Conservation (phyloP, 2,797 vertebrate genomes). For the Enteromius afrohamiltoni region DNA sequence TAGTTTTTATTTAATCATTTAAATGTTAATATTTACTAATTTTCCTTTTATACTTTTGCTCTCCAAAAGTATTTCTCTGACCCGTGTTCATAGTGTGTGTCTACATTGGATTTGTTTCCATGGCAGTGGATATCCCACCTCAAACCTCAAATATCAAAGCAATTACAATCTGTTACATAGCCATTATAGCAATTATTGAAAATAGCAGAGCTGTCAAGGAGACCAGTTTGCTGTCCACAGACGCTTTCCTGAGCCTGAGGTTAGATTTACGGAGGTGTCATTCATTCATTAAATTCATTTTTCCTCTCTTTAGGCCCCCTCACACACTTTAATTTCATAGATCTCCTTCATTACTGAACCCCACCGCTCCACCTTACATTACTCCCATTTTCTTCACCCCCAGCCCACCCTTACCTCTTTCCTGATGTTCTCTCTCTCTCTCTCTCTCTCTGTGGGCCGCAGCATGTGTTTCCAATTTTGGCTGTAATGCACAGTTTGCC, state of each 20-base stretch:
- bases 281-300: slow-evolving; percentile 36
- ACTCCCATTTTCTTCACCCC: slow-evolving; percentile 26
- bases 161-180: slow-evolving; percentile 64
- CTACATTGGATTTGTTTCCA: slow-evolving; percentile 34
- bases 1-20: background rate
- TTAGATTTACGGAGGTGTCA: slow-evolving; percentile 45
- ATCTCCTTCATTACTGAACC: slow-evolving; percentile 59
- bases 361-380: slow-evolving; percentile 20
- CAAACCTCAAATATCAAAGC: slow-evolving; percentile 55
- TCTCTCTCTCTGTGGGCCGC: slow-evolving; percentile 5
- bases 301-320: slow-evolving; percentile 26
- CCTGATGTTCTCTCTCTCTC: slow-evolving; percentile 26
- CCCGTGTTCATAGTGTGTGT: slow-evolving; percentile 1
- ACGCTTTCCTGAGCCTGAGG: slow-evolving; percentile 48
- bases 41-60: background rate
- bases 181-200: slow-evolving; percentile 78
- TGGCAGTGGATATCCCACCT: slow-evolving; percentile 61
- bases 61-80: background rate
- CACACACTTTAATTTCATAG: slow-evolving; percentile 15
- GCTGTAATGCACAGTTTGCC: slow-evolving; percentile 66
- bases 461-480: slow-evolving; percentile 78
- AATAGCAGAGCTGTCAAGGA: slow-evolving; percentile 73
- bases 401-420: slow-evolving; percentile 31
- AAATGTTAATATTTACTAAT: background rate
- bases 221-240: slow-evolving; percentile 50